These are phyloP conservation scores for Trissolcus brochymenae DNA, from an alignment of 2,888 invertebrate genomes.

Conservation along the genomic window DNA sequence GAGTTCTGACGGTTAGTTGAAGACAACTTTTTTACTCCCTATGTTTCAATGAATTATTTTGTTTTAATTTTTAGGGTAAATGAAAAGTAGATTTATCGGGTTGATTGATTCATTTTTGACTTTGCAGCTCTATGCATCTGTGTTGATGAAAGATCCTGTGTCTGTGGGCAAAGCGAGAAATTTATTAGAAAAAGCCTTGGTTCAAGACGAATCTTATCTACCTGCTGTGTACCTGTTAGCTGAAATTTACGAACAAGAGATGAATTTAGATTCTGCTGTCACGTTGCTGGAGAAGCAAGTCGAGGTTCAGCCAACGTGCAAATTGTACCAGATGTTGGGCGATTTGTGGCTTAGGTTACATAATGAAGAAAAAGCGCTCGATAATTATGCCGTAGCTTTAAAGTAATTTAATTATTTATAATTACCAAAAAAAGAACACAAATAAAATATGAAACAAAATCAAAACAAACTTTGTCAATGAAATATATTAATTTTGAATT, in stretches of 20 bases:
- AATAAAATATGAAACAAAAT: too few species aligned
- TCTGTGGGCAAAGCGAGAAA: slow-evolving; percentile 81
- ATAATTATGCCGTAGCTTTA: slow-evolving; percentile 82
- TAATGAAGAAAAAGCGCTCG: slow-evolving; percentile 83
- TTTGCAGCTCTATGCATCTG: slow-evolving; percentile 85
- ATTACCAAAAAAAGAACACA: too few species aligned
- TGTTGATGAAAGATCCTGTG: slow-evolving; percentile 83
- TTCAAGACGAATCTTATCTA: slow-evolving; percentile 83
- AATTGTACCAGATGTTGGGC: slow-evolving; percentile 82
- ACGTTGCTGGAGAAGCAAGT: slow-evolving; percentile 83
- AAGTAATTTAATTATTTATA: slow-evolving; percentile 75
- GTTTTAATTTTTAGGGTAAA: not conserved
- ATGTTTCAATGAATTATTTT: not conserved
- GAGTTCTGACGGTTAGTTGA: slow-evolving; percentile 83
- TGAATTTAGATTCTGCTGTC: slow-evolving; percentile 82
- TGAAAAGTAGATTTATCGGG: too few species aligned
- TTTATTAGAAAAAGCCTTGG: slow-evolving; percentile 84
- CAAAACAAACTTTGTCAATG: not conserved
- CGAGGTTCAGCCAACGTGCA: slow-evolving; percentile 80
- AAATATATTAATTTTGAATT: slow-evolving; percentile 1
- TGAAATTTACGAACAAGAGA: slow-evolving; percentile 83
- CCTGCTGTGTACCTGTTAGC: slow-evolving; percentile 85
- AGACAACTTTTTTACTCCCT: not conserved
- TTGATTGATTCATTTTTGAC: slow-evolving; percentile 9
- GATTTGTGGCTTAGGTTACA: slow-evolving; percentile 81